Evolutionary conservation across 2,113 vertebrate genomes (phyloP), one percentile per base, ranked within the genome.

Genomic region (Pipa parva): DNA sequence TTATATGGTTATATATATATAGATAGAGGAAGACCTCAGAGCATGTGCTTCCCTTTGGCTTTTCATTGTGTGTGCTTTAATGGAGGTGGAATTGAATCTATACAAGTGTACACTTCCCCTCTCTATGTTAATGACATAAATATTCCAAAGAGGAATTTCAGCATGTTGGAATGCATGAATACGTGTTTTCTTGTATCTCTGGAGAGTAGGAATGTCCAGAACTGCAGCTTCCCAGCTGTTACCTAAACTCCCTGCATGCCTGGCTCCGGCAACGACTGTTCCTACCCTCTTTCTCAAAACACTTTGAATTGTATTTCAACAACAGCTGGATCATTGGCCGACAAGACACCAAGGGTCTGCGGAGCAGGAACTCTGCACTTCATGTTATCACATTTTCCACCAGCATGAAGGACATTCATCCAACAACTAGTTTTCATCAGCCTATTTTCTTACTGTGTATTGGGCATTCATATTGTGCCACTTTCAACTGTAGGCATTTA

Each of bases 51-150:
- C n/a, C n/a, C n/a, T n/a, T n/a, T n/a, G n/a, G n/a, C n/a, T n/a
- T n/a, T n/a, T n/a, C n/a, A n/a, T n/a, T n/a, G n/a, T n/a, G n/a
- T n/a, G n/a, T n/a, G n/a, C n/a, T n/a, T n/a, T n/a, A n/a, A n/a
- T n/a, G n/a, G n/a, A n/a, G n/a, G n/a, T n/a, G n/a, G n/a, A n/a
- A n/a, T n/a, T n/a, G 29, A 29, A 7, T 13, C 7, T 50, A 18
- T 59, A 10, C 64, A 59, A 59, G 64, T 26, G 28, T 22, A 15
- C 37, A 31, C 31, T 39, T 10, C 58, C 37, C 66, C 42, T 21
- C 25, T 8, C 7, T 31, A 15, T 45, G 12, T 27, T 20, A 33
- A 18, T 15, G 21, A 20, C 7, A 45, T 22, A 15, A 11, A 21
- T 33, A n/a, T 36, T 28, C 42, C 13, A 17, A 4, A 11, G 36